Conservation (phyloP, 2,888 invertebrate species). For the Thymelicus sylvestris region DNA sequence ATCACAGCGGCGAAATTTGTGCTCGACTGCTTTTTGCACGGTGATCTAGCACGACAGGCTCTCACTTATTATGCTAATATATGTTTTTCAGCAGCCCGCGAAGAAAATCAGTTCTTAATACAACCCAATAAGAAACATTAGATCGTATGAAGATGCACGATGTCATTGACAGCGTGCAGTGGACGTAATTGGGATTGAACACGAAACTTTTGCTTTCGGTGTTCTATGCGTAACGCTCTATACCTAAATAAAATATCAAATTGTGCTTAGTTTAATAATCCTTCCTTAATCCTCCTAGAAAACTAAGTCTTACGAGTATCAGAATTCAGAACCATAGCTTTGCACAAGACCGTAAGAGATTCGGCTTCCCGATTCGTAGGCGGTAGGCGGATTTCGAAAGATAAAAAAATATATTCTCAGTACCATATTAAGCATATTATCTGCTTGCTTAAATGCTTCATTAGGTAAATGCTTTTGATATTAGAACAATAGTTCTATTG, state of each 20-base stretch:
- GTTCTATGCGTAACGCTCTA: slow-evolving; percentile 16
- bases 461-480: not conserved
- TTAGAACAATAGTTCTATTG: slow-evolving; percentile 23
- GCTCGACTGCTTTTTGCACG: slow-evolving; percentile 24
- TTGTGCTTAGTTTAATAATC: not conserved
- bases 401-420: too few relatives aligned
- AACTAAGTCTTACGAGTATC: too few relatives aligned
- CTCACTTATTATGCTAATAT: slow-evolving; percentile 35
- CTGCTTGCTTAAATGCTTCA: not conserved
- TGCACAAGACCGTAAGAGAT: too few relatives aligned
- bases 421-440: too few relatives aligned
- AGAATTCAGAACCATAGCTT: too few relatives aligned
- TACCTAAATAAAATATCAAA: not conserved
- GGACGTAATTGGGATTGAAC: slow-evolving; percentile 22
- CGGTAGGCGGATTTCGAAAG: too few relatives aligned
- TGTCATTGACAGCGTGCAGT: slow-evolving; percentile 39
- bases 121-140: not conserved
- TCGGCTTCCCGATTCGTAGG: too few relatives aligned
- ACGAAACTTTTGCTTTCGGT: slow-evolving; percentile 40
- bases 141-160: not conserved
- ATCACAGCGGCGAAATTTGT: slow-evolving; percentile 28
- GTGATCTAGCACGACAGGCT: slow-evolving; percentile 28
- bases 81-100: slow-evolving; percentile 12
- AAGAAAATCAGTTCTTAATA: slow-evolving; percentile 17
- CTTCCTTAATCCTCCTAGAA: too few relatives aligned